Percentiles rank a stretch among this genome's conserved stretches.
Conservation (phyloP, 2,113 vertebrate species). For the Pygoscelis adeliae region DNA sequence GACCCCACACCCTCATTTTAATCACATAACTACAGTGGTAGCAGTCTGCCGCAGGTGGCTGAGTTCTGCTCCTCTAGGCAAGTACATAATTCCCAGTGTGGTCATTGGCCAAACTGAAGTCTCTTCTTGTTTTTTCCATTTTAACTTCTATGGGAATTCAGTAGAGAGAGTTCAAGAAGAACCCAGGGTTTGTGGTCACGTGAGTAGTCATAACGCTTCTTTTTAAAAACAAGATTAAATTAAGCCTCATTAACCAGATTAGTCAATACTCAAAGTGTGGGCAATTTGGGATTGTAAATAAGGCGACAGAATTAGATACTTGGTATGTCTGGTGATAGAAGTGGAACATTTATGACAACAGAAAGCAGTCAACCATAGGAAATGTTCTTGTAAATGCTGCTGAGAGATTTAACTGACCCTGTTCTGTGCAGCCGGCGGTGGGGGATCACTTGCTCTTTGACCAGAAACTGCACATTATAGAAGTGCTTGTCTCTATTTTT, state of each 20-base stretch:
- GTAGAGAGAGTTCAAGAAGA: not conserved
- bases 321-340: not conserved
- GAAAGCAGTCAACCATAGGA: constrained; percentile 1
- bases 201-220: not conserved
- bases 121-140: not conserved
- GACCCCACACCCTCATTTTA: not conserved
- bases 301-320: not conserved
- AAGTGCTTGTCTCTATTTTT: not conserved
- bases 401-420: not conserved
- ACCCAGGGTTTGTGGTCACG: not conserved
- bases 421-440: not conserved
- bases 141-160: not conserved
- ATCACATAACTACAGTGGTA: not conserved
- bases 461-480: not conserved
- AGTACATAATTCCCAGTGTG: not conserved
- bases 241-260: not conserved
- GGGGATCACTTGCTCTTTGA: not conserved
- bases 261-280: not conserved
- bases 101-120: not conserved
- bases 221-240: not conserved
- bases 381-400: not conserved
- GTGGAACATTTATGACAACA: not conserved
- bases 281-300: not conserved
- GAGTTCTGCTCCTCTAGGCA: not conserved
- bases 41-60: not conserved